Evolutionary conservation across 1,140 invertebrate species (phyloP).

Genomic region (Microplitis mediator): DNA sequence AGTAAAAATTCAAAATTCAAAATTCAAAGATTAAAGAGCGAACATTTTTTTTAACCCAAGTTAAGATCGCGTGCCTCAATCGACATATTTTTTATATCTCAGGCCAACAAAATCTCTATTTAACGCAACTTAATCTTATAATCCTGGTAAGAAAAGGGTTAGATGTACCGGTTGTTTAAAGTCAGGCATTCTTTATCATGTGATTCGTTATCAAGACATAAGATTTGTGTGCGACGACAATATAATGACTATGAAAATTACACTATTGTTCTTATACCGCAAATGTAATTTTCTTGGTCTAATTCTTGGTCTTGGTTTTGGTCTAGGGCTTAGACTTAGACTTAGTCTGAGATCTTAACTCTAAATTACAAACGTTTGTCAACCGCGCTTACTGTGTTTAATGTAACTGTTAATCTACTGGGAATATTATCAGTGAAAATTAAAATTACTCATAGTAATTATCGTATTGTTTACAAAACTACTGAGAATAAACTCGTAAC

Average conservation of each 20-base stretch:
- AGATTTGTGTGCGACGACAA: background rate
- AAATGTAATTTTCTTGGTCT: background rate
- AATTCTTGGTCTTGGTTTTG: slow-evolving; percentile 38
- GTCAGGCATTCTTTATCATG: background rate
- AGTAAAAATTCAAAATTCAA: too few species aligned
- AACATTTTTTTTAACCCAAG: too few species aligned
- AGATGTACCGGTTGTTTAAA: background rate
- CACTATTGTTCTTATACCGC: too few species aligned
- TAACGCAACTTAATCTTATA: slow-evolving; percentile 10
- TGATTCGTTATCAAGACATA: background rate
- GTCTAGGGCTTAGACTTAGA: background rate
- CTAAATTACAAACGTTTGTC: slow-evolving; percentile 59
- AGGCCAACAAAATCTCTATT: slow-evolving; percentile 1
- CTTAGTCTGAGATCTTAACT: slow-evolving; percentile 53
- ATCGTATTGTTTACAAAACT: too few species aligned
- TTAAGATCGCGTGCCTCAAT: too few species aligned
- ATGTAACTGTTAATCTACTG: background rate
- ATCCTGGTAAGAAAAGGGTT: slow-evolving; percentile 18
- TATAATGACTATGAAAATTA: background rate
- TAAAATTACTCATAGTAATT: too few species aligned
- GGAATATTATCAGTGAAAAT: background rate
- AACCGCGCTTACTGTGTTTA: slow-evolving; percentile 27
- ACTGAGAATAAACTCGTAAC: too few species aligned
- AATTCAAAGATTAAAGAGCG: too few species aligned
- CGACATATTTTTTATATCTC: too few species aligned